These are phyloP conservation scores for Tetramorium parvispinum DNA, from an alignment of 1,140 invertebrate genomes.

Conservation along the genomic window DNA sequence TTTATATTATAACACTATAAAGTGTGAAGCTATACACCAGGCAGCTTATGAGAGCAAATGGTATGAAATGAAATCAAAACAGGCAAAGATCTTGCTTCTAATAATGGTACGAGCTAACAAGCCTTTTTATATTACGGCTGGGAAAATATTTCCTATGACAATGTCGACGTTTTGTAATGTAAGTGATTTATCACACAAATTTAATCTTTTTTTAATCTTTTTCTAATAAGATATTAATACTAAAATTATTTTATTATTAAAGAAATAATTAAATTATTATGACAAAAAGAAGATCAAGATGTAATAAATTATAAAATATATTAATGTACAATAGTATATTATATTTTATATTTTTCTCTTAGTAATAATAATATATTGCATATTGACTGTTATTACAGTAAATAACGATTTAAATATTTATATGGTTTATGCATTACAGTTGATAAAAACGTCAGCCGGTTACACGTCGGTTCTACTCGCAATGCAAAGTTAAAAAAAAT, in stretches of 20 bases:
- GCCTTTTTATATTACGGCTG: conserved; percentile 34
- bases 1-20: not conserved
- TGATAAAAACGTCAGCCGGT: not conserved
- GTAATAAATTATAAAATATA: too few species aligned
- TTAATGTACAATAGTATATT: too few species aligned
- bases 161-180: conserved; percentile 41
- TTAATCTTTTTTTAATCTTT: not conserved
- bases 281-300: too few species aligned
- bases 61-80: not conserved
- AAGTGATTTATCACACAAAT: not conserved
- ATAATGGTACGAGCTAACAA: conserved; percentile 30
- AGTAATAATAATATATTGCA: too few species aligned
- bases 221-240: too few species aligned
- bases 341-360: too few species aligned
- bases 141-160: conserved; percentile 50
- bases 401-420: not conserved
- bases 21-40: not conserved
- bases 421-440: not conserved
- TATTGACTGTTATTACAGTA: too few species aligned
- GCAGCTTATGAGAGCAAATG: conserved; percentile 12
- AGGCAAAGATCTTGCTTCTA: not conserved
- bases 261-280: too few species aligned
- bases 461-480: not conserved
- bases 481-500: not conserved
- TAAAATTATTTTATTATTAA: too few species aligned